phyloP scores from a whole-genome alignment of 1,140 invertebrate genomes.

The Monomorium pharaonis region DNA sequence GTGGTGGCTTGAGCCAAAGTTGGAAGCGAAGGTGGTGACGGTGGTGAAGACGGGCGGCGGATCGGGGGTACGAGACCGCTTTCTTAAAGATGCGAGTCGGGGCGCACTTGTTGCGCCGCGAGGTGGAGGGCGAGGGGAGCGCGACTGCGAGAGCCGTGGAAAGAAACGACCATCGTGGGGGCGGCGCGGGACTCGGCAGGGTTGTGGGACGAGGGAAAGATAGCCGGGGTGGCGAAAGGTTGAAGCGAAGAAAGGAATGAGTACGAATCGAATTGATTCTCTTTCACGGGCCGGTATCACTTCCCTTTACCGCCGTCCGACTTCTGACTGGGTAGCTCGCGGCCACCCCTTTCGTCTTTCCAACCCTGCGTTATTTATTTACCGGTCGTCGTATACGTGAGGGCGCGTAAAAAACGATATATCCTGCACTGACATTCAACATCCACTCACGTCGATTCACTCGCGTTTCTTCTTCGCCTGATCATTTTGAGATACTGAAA shows the following conservation, averaged over 20 bases:
- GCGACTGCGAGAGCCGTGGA: conserved; percentile 49
- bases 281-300: conserved; percentile 81
- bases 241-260: conserved; percentile 64
- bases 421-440: conserved; percentile 29
- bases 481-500: conserved; percentile 18
- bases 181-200: conserved; percentile 15
- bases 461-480: neutral
- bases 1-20: conserved; percentile 57
- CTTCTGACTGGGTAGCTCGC: conserved; percentile 74
- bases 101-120: conserved; percentile 83
- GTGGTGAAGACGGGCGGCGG: neutral
- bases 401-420: conserved; percentile 50
- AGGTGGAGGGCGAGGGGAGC: conserved; percentile 72
- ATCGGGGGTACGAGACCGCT: conserved; percentile 63
- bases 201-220: conserved; percentile 71
- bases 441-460: conserved; percentile 26
- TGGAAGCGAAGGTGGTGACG: conserved; percentile 29
- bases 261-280: conserved; percentile 84
- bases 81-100: conserved; percentile 83
- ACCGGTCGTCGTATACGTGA: conserved; percentile 69
- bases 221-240: conserved; percentile 54
- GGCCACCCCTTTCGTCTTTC: neutral
- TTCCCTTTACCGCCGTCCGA: conserved; percentile 76
- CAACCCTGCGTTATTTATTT: conserved; percentile 78
- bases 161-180: conserved; percentile 64